Percentiles rank a stretch among this genome's conserved stretches.
Conservation (phyloP, 2,888 invertebrate species). For the Sphaerophoria rueppellii region DNA sequence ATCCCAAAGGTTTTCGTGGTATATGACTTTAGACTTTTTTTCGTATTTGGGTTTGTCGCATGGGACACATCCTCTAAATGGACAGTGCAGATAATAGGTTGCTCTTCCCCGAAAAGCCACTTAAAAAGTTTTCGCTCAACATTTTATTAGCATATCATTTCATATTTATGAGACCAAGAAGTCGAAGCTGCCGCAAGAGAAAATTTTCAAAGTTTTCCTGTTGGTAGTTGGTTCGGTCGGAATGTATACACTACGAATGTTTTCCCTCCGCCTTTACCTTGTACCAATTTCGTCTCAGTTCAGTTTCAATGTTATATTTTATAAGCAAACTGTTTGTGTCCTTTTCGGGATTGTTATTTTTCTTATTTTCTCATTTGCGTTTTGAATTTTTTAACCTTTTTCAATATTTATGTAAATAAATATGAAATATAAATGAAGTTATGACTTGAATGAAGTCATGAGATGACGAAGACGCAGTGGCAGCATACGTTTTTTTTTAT, state of each 20-base stretch:
- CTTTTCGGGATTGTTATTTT: slow-evolving; percentile 64
- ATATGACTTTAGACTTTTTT: slow-evolving; percentile 59
- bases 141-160: slow-evolving; percentile 73
- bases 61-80: slow-evolving; percentile 58
- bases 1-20: slow-evolving; percentile 65
- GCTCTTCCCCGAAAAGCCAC: slow-evolving; percentile 69
- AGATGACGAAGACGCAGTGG: slow-evolving; percentile 12
- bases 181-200: slow-evolving; percentile 67
- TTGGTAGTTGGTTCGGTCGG: not conserved
- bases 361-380: slow-evolving; percentile 65
- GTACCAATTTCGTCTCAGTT: not conserved
- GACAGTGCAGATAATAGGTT: slow-evolving; percentile 66
- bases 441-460: slow-evolving; percentile 65
- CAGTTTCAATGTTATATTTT: not conserved
- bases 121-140: slow-evolving; percentile 72
- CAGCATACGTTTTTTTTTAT: slow-evolving; percentile 50
- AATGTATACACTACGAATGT: not conserved
- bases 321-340: slow-evolving; percentile 44
- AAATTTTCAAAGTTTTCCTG: slow-evolving; percentile 57
- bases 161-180: slow-evolving; percentile 70
- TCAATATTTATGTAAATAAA: slow-evolving; percentile 69
- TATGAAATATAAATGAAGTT: slow-evolving; percentile 68
- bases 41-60: slow-evolving; percentile 52
- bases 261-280: slow-evolving; percentile 5
- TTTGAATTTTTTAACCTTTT: slow-evolving; percentile 73